Percentiles rank a stretch among this genome's conserved stretches.
These are phyloP conservation scores for Tetramorium parvispinum DNA, from an alignment of 1,140 invertebrate species.

Conservation along the genomic window DNA sequence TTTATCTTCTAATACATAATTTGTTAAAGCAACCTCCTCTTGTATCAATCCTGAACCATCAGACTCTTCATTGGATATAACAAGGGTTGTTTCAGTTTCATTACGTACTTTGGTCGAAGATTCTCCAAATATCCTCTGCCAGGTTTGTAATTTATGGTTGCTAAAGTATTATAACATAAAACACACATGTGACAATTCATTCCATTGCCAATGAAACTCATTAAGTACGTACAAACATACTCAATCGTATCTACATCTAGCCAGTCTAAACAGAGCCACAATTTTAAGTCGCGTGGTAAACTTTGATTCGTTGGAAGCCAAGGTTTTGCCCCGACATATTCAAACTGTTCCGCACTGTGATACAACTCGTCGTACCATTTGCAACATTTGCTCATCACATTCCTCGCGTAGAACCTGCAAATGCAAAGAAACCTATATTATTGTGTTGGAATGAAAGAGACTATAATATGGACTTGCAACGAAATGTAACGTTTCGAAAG, in stretches of 20 bases:
- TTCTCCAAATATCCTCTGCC: neutral
- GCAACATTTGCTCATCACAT: constrained; percentile 85
- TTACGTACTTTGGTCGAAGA: neutral
- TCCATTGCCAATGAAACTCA: constrained; percentile 12
- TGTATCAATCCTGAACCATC: neutral
- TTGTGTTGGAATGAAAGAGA: neutral
- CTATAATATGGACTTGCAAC: neutral
- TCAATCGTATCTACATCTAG: constrained; percentile 78
- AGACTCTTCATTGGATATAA: neutral
- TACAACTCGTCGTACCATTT: constrained; percentile 86
- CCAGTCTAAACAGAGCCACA: constrained; percentile 86
- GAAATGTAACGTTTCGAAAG: constrained; percentile 16
- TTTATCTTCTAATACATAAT: neutral
- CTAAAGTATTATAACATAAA: neutral
- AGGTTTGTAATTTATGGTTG: neutral
- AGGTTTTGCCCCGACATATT: constrained; percentile 81
- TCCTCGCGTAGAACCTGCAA: constrained; percentile 82
- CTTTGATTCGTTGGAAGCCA: constrained; percentile 85
- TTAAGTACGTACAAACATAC: constrained; percentile 59
- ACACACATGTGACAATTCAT: neutral
- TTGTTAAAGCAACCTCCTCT: neutral
- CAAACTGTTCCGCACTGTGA: constrained; percentile 81
- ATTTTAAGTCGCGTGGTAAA: constrained; percentile 84
- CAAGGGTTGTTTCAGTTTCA: neutral
- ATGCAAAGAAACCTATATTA: constrained; percentile 58